Evolutionary conservation across 1,140 invertebrate species (phyloP), one percentile per base, ranked within the genome.

Genomic region (Ostrea denselamellosa): DNA sequence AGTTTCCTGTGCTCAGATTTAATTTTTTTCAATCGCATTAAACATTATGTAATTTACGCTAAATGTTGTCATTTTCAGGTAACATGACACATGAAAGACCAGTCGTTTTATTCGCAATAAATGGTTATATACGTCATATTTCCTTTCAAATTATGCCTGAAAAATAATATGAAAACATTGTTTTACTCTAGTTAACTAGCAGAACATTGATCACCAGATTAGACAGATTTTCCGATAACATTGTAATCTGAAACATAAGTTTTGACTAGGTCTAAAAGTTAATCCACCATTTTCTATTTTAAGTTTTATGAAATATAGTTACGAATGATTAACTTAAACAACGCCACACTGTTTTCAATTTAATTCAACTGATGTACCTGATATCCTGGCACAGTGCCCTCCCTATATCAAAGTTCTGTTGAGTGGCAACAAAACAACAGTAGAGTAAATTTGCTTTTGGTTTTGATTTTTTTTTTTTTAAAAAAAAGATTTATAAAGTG

Each of bases 1-100:
- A 14, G 68, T 77, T 77, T 77, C 68, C 68, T 77, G 68, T 77
- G 68, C 68, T 77, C 28, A 77, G 68, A 77, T 77, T 77, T 77
- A 77, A 77, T 77, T 77, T 77, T 77, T 77, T 77, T 77, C 68
- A 77, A 77, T 77, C 68, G 68, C 68, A 77, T 77, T 77, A 77
- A 77, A 77, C 68, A 77, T 77, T 77, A 77, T 77, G 68, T 77
- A 77, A 77, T 77, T 77, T 77, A 77, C 68, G 68, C 68, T 77
- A 77, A 77, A 77, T 77, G 68, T 77, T 77, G 68, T 77, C 68
- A 77, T 77, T 77, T 77, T 77, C 68, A 34, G 68, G 68, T 34
- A 77, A 77, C 68, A 77, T 77, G 68, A 77, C 68, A 77, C 68
- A 77, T 77, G 68, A 77, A 77, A 77, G 68, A 12, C 68, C 68